phyloP scores from a whole-genome alignment of 2,797 vertebrate species.

The Rhinatrema bivittatum region DNA sequence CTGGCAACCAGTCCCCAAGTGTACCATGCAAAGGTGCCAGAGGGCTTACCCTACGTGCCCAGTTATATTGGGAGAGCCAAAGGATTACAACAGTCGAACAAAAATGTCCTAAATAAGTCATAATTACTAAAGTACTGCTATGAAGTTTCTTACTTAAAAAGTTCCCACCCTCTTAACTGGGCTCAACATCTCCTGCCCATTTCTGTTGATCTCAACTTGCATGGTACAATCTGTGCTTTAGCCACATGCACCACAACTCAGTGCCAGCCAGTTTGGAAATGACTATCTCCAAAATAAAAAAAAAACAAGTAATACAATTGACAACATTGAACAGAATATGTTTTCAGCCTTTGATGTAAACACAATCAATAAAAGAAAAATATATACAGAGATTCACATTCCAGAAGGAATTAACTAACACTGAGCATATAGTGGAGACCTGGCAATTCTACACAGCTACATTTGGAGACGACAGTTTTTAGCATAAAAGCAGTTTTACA shows the following conservation, averaged over 20 bases:
- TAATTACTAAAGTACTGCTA: background rate
- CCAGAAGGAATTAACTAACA: slow-evolving; percentile 11
- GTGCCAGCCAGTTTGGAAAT: slow-evolving; percentile 21
- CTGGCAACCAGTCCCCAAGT: background rate
- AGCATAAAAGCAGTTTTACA: slow-evolving; percentile 38
- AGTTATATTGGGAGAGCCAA: slow-evolving; percentile 8
- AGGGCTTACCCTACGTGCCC: background rate
- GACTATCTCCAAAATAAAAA: slow-evolving; percentile 13
- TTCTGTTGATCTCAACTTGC: background rate
- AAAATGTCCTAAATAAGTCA: background rate
- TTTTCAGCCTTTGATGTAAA: slow-evolving; percentile 31
- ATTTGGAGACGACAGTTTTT: slow-evolving; percentile 27
- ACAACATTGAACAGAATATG: slow-evolving; percentile 31
- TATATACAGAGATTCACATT: slow-evolving; percentile 40
- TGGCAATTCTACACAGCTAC: slow-evolving; percentile 28
- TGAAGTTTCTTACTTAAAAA: background rate
- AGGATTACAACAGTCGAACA: background rate
- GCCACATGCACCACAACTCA: too few relatives aligned
- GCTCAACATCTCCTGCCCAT: too few relatives aligned
- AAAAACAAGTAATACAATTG: slow-evolving; percentile 12
- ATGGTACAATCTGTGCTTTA: background rate
- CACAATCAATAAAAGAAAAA: slow-evolving; percentile 35
- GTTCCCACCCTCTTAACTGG: background rate
- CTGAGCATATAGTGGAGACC: slow-evolving; percentile 23
- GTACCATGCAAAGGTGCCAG: background rate